Evolutionary conservation across 2,113 vertebrate species (phyloP), one percentile per base, ranked within the genome.

Genomic region (Puffinus mauretanicus): DNA sequence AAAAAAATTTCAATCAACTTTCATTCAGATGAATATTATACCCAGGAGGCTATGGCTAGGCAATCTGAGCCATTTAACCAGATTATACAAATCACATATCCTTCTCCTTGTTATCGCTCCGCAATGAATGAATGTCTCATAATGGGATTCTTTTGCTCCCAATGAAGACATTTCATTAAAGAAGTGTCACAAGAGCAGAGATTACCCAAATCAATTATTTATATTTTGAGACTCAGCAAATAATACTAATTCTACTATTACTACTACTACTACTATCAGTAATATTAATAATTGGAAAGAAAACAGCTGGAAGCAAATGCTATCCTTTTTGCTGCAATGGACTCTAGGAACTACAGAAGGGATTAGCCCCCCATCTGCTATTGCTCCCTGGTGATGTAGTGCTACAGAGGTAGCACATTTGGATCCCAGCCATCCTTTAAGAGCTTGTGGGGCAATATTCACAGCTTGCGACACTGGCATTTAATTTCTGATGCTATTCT

Each of bases 191-290:
- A 96, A 55, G 75, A 97, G 97, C 93, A 96, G 95, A 97, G 97
- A 97, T 98, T 98, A 98, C 92, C 92, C 76, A 97, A 97, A 98
- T 98, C 97, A 97, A 98, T 98, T 98, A 98, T 98, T 98, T 98
- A 97, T 98, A 95, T 97, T 96, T 96, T 55, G 85, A 94, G 95
- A 96, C 93, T 98, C 93, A 92, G 97, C 97, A 98, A 98, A 98
- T 95, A 96, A 97, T 96, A 94, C 85, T 97, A 97, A 93, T 95
- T 94, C 94, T 80, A 24, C 91, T 91, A 84, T 89, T 94, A 94
- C 80, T 78, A 82, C 76, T 52, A 52, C 58, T 32, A 67, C 4
- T 25, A 65, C 90, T 85, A 97, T 58, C 85, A 93, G 97, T 92
- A 95, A 97, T 67, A 91, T 94, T 97, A 95, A 97, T 72, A 97